These are phyloP conservation scores for Yasuhikotakia modesta DNA, from an alignment of 2,797 vertebrate species.

Conservation along the genomic window DNA sequence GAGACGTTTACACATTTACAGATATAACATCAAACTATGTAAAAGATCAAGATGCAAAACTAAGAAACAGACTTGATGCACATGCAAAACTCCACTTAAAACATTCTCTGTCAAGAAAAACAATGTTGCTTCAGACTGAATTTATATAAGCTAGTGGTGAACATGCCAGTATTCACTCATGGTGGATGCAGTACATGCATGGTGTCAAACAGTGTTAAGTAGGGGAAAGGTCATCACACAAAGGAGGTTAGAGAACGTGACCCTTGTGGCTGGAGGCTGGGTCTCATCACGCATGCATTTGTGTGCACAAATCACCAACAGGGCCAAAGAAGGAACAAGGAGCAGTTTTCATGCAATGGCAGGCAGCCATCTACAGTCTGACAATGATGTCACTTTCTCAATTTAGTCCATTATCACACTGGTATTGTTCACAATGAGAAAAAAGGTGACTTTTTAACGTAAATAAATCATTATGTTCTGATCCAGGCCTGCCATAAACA, in stretches of 20 bases:
- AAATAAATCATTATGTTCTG: no score
- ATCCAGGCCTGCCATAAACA: no score
- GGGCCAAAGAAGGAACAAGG: slow-evolving; percentile 50
- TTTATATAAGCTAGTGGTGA: slow-evolving; percentile 12
- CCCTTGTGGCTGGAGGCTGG: slow-evolving; percentile 10
- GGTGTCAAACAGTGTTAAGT: slow-evolving; percentile 49
- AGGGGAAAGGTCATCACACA: slow-evolving; percentile 72
- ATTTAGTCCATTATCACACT: background rate
- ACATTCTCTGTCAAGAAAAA: background rate
- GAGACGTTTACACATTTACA: background rate
- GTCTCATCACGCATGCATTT: slow-evolving; percentile 15
- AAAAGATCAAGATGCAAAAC: background rate
- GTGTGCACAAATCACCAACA: slow-evolving; percentile 6
- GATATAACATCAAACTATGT: background rate
- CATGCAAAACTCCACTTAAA: slow-evolving; percentile 5
- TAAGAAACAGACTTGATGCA: background rate
- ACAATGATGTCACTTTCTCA: slow-evolving; percentile 6
- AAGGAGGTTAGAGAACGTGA: slow-evolving; percentile 42
- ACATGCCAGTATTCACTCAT: background rate
- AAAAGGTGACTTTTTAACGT: background rate
- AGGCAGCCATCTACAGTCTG: slow-evolving; percentile 17
- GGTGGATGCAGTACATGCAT: slow-evolving; percentile 13
- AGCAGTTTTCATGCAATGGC: slow-evolving; percentile 39
- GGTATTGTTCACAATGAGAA: background rate
- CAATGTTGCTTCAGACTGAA: slow-evolving; percentile 1